Evolutionary conservation across 2,113 vertebrate genomes (phyloP).

Genomic region (Heptranchias perlo): DNA sequence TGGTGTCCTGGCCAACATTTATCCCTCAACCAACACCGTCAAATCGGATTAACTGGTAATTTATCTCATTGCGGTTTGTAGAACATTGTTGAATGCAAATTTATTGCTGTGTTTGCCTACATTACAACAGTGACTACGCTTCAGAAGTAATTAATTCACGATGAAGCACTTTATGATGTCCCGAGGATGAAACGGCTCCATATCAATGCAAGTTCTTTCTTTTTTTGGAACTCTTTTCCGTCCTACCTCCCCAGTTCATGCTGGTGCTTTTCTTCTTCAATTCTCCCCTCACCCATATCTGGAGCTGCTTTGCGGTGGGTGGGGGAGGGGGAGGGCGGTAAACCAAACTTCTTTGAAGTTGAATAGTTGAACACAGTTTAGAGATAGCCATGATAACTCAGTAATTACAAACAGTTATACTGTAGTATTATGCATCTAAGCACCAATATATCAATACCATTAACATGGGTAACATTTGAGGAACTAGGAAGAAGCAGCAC

Average conservation of each 20-base stretch:
- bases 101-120: neutral
- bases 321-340: neutral
- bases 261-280: neutral
- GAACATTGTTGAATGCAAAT: neutral
- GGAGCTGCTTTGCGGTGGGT: neutral
- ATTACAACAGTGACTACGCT: neutral
- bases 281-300: neutral
- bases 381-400: neutral
- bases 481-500: neutral
- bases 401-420: neutral
- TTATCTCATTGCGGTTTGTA: neutral
- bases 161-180: neutral
- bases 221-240: neutral
- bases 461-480: neutral
- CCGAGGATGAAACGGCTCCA: neutral
- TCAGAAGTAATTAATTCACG: neutral
- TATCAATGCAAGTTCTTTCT: neutral
- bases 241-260: too few relatives aligned
- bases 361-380: neutral
- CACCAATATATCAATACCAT: neutral
- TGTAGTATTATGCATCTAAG: neutral
- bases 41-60: neutral
- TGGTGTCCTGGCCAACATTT: neutral
- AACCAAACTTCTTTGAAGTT: neutral
- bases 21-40: neutral